Evolutionary conservation across 2,888 invertebrate species (phyloP), one percentile per base, ranked within the genome.

Genomic region (Papilio gigon): DNA sequence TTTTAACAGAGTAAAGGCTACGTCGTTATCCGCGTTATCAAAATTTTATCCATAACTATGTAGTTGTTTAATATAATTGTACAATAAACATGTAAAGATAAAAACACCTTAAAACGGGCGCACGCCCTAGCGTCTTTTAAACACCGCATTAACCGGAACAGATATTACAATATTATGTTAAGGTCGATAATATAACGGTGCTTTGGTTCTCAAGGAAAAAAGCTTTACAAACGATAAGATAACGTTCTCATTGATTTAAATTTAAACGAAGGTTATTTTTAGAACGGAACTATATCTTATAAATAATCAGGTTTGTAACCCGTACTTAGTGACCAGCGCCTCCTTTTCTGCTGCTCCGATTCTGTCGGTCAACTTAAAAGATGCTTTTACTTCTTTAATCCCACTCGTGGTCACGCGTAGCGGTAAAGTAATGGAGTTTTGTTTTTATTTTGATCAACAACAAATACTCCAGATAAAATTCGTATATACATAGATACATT

Each of bases 201-300:
- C 22, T 50, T 50, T 50, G 8, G 8, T 12, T 25, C 12, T 50
- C 50, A 50, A 50, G 25, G 50, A 12, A 50, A 50, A 50, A 44
- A 25, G 25, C 25, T 50, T 25, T 25, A 25, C 50, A 25, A 50
- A 22, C 12, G 50, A 50, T 50, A 50, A 50, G 50, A 25, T 50
- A 50, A 50, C 12, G 25, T 25, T 14, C 25, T 25, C 25, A 25
- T 50, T 50, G 14, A 50, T 12, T 50, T 50, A 50, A 50, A 50
- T 47, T 47, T 25, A 50, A 50, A 25, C 50, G 12, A 50, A 50
- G 50, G 50, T 50, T 50, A 50, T 50, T 50, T 50, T 25, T 50
- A 50, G 50, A 50, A 50, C 14, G 50, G 14, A 50, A 50, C 5
- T 50, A 50, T 50, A 25, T 50, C 6, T 25, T 25, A 25, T 25